Conservation (phyloP, 2,113 vertebrate species). For the Carollia perspicillata region DNA sequence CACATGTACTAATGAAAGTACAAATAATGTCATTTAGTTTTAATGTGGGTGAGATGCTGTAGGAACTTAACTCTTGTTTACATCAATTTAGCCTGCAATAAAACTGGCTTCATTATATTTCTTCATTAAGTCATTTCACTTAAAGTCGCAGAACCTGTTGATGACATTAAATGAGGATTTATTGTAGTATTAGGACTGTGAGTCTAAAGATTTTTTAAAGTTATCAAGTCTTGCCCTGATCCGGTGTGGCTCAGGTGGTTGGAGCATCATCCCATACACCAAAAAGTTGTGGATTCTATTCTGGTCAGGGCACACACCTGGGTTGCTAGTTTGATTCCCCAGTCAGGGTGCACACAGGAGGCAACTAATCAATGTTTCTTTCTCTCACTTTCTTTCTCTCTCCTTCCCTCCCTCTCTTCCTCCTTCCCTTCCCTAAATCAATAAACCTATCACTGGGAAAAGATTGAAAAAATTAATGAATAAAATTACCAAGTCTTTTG, state of each 20-base stretch:
- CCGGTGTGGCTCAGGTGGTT: no score
- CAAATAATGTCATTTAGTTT: background rate
- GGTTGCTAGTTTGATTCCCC: no score
- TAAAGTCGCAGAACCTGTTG: background rate
- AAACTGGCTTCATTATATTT: background rate
- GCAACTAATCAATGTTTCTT: no score
- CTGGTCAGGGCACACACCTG: no score
- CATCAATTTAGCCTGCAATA: background rate
- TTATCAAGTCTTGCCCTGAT: background rate
- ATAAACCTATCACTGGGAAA: background rate
- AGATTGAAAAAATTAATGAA: background rate
- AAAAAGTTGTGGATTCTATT: no score
- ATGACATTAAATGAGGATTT: background rate
- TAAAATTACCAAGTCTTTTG: background rate
- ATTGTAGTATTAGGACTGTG: background rate
- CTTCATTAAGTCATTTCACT: background rate
- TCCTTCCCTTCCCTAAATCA: background rate
- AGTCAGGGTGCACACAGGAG: no score
- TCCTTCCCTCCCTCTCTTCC: no score
- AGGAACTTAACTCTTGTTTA: background rate
- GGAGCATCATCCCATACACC: no score
- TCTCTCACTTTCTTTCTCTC: no score
- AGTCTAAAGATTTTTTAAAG: background rate
- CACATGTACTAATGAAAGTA: constrained; percentile 2
- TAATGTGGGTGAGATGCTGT: background rate